Evolutionary conservation across 2,113 vertebrate genomes (phyloP).

Genomic region (Narcine bancroftii): DNA sequence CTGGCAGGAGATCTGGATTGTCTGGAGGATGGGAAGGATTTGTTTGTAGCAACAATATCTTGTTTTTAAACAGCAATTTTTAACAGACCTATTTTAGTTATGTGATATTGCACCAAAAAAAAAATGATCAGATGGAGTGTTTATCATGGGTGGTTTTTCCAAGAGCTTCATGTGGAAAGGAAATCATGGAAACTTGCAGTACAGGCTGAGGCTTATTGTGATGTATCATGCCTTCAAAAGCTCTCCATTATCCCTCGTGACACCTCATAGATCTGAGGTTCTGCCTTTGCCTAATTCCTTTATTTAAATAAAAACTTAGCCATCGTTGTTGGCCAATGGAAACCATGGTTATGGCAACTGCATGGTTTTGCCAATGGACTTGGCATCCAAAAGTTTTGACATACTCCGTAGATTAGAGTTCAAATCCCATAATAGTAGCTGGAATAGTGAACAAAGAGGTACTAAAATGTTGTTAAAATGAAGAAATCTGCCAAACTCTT

Average conservation of each 20-base stretch:
- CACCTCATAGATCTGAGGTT: no score
- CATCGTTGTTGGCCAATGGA: no score
- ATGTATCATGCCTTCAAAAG: not conserved
- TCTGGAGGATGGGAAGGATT: no score
- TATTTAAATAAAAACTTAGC: not conserved
- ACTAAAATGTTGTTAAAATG: no score
- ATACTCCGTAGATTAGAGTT: no score
- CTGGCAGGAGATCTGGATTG: not conserved
- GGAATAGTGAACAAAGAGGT: no score
- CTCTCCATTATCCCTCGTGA: not conserved
- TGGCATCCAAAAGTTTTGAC: no score
- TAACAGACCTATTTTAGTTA: not conserved
- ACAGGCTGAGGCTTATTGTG: not conserved
- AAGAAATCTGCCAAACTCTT: no score
- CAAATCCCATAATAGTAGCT: no score
- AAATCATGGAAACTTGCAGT: not conserved
- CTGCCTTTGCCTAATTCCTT: not conserved
- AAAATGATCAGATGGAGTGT: not conserved
- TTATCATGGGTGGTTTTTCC: not conserved
- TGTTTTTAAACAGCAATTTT: not conserved
- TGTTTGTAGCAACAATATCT: not conserved
- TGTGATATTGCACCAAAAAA: not conserved
- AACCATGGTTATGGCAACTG: no score
- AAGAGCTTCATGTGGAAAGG: not conserved
- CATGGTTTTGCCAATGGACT: no score